Conservation (phyloP, 2,888 invertebrate species). For the Neoitamus cyanurus region DNA sequence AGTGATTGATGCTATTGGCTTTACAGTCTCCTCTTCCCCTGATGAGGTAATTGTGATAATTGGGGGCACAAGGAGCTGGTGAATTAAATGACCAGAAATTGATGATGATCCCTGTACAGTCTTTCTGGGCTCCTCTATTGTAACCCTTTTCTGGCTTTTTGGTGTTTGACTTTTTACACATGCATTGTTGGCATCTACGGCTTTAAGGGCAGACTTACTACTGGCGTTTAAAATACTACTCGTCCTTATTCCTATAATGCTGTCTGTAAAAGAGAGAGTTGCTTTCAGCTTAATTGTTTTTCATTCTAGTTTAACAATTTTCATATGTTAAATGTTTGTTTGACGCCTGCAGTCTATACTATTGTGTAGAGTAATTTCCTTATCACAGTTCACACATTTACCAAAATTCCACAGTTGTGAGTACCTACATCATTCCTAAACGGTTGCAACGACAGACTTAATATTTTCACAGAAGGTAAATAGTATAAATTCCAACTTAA, state of each 20-base stretch:
- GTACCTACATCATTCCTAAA: too few relatives aligned
- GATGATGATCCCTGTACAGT: conserved; percentile 55
- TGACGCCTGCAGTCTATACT: too few relatives aligned
- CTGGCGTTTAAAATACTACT: conserved; percentile 56
- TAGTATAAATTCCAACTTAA: too few relatives aligned
- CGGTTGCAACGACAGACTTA: too few relatives aligned
- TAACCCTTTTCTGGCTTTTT: conserved; percentile 64
- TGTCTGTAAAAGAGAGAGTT: conserved; percentile 59
- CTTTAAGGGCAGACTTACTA: background rate
- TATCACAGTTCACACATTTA: too few relatives aligned
- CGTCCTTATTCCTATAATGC: conserved; percentile 64
- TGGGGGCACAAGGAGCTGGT: conserved; percentile 45
- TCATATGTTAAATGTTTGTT: too few relatives aligned
- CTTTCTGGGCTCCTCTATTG: conserved; percentile 63
- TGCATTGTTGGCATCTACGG: conserved; percentile 5
- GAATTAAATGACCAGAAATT: conserved; percentile 36
- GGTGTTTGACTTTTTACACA: conserved; percentile 61
- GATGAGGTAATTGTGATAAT: conserved; percentile 47
- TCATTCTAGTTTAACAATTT: too few relatives aligned
- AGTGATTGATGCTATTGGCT: conserved; percentile 51
- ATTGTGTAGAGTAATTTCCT: too few relatives aligned
- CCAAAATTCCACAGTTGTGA: too few relatives aligned
- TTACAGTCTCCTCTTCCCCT: conserved; percentile 54
- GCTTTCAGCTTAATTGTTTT: too few relatives aligned
- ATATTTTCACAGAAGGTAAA: too few relatives aligned